Evolutionary conservation across 2,113 vertebrate species (phyloP).

Genomic region (Burhinus bistriatus): DNA sequence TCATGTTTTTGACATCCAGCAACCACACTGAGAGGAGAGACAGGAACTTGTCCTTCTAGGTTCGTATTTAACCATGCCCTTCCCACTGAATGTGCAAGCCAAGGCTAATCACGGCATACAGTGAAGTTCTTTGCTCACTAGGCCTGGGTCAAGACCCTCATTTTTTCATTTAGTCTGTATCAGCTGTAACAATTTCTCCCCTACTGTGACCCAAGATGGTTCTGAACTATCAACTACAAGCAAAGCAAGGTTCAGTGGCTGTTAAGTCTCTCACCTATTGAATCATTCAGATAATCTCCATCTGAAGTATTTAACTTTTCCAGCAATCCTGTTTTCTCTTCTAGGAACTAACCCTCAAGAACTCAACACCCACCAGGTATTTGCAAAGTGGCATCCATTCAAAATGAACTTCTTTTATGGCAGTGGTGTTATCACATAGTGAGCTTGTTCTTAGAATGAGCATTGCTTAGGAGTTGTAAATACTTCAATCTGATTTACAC

Average conservation of each 20-base stretch:
- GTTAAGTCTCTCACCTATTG: background rate
- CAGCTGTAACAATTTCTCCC: background rate
- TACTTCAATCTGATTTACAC: conserved; percentile 56
- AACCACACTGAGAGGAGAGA: background rate
- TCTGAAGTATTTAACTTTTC: background rate
- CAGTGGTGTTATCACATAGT: background rate
- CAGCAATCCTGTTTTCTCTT: conserved; percentile 2
- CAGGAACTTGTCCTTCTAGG: background rate
- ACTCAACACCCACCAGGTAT: background rate
- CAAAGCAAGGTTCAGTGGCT: background rate
- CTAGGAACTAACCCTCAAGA: conserved; percentile 5
- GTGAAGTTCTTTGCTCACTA: background rate
- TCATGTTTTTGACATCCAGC: background rate
- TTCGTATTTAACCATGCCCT: background rate
- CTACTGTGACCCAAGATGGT: background rate
- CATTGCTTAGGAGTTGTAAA: conserved; percentile 45
- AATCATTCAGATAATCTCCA: background rate
- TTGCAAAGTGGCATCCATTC: background rate
- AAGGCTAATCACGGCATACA: background rate
- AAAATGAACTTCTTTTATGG: conserved; percentile 27
- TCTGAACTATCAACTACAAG: background rate
- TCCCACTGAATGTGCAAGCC: background rate
- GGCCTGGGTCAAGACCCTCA: background rate
- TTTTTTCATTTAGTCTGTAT: background rate
- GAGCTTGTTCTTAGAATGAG: conserved; percentile 37